Percentiles rank a stretch among this genome's conserved stretches.
Evolutionary conservation across 2,797 vertebrate genomes (phyloP).

Genomic region (Chrysolophus pictus): DNA sequence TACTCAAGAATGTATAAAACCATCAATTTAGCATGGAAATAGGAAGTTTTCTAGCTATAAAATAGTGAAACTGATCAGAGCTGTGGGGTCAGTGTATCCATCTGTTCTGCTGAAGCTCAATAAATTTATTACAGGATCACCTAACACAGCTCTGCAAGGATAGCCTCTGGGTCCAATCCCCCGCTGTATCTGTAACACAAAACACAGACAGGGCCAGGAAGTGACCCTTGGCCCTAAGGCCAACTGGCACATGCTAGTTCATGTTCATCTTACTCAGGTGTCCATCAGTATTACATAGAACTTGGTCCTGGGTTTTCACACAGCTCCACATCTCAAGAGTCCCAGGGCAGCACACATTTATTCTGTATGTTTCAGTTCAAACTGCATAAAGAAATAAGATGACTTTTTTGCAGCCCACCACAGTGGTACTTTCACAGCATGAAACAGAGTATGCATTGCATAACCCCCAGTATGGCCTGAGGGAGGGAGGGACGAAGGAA

Average conservation of each 20-base stretch:
- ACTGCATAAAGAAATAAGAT: slow-evolving; percentile 47
- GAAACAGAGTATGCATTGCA: not conserved
- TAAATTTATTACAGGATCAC: slow-evolving; percentile 3
- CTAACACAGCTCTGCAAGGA: not conserved
- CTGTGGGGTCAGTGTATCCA: not conserved
- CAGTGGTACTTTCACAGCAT: not conserved
- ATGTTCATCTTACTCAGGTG: not conserved
- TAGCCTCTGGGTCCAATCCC: not conserved
- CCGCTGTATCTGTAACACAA: not conserved
- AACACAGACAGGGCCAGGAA: not conserved
- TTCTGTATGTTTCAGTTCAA: slow-evolving; percentile 33
- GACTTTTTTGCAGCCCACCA: slow-evolving; percentile 3
- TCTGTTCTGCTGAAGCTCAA: not conserved
- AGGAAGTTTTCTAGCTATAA: not conserved
- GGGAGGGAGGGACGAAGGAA: slow-evolving; percentile 38
- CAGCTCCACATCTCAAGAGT: not conserved
- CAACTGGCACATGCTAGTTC: not conserved
- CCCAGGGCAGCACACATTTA: not conserved
- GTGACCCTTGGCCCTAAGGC: not conserved
- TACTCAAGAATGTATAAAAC: not conserved
- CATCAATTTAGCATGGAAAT: not conserved
- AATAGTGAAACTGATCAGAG: not conserved
- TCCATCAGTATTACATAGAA: not conserved
- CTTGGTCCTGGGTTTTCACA: not conserved
- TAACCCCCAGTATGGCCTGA: slow-evolving; percentile 15